Evolutionary conservation across 1,140 invertebrate genomes (phyloP).

Genomic region (Pissodes strobi): DNA sequence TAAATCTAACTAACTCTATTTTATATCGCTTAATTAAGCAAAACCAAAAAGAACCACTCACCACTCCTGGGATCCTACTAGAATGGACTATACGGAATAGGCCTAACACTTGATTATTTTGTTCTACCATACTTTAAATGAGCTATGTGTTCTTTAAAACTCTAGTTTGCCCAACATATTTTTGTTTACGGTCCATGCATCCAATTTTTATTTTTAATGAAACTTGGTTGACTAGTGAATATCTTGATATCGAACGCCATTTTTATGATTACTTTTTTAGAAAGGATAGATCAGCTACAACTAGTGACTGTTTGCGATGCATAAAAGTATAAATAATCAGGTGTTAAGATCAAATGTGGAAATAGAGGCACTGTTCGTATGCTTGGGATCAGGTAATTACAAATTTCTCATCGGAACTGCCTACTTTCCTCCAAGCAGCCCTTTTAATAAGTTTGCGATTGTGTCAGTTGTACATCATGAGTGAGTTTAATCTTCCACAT

Average conservation of each 20-base stretch:
- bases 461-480: not conserved
- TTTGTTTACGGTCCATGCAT: no score
- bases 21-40: no score
- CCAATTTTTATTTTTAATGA: no score
- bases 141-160: no score
- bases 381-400: not conserved
- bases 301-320: not conserved
- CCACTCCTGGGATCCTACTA: no score
- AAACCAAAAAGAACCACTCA: no score
- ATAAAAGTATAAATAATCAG: no score
- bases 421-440: not conserved
- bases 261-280: not conserved
- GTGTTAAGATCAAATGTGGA: not conserved
- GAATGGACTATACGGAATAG: no score
- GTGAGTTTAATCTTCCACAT: not conserved
- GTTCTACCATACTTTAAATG: no score
- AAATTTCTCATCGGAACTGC: not conserved
- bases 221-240: not conserved
- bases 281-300: not conserved
- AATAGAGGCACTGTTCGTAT: not conserved
- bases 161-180: no score
- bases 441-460: not conserved
- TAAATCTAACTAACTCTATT: no score
- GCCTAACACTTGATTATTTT: no score
- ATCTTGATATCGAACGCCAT: not conserved